Evolutionary conservation across 35 echinoderm and acorn worm genomes (phyloP), one percentile per base, ranked within the genome.

Genomic region (Chiridota heheva): DNA sequence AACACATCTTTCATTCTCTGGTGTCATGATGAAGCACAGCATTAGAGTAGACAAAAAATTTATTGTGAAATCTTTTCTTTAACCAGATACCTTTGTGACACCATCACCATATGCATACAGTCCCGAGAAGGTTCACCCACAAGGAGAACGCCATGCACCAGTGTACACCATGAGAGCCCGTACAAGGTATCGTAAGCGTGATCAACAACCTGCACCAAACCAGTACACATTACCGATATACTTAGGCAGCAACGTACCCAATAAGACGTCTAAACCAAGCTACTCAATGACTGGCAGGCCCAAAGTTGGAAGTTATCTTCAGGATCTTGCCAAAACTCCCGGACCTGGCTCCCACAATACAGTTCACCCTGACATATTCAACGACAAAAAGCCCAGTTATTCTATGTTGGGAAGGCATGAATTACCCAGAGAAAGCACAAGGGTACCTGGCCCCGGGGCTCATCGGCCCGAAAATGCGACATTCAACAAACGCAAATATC

Each of bases 61-160:
- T n/a, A n/a, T n/a, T n/a, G n/a, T n/a, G n/a, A n/a, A n/a, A n/a
- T n/a, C n/a, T 84, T 81, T 40, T 78, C 16, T 28, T 46, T 61
- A 58, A 28, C 22, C 86, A 98, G 95, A 91, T 51, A 84, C 95
- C 33, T 98, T 98, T 57, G 63, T 84, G 7, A 98, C 95, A 12
- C 95, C 95, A 28, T 98, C 88, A 61, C 95, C 95, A 0, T 89
- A 91, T 40, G 95, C 95, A 42, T 98, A 98, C 70, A 83, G 82
- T 66, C 95, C 95, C 57, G 87, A 98, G 40, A 91, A 92, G 72
- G 80, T 87, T 16, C 95, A 98, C 64, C 95, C 95, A 35, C 95
- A 98, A 68, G 95, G 95, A 32, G 95, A 98, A 69, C 80, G 83
- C 27, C 95, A 91, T 53, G 95, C 95, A 7, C 80, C 95, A 15